Base-by-base conservation (phyloP, 2,797 vertebrate genomes). In the Eulemur mongoz region DNA sequence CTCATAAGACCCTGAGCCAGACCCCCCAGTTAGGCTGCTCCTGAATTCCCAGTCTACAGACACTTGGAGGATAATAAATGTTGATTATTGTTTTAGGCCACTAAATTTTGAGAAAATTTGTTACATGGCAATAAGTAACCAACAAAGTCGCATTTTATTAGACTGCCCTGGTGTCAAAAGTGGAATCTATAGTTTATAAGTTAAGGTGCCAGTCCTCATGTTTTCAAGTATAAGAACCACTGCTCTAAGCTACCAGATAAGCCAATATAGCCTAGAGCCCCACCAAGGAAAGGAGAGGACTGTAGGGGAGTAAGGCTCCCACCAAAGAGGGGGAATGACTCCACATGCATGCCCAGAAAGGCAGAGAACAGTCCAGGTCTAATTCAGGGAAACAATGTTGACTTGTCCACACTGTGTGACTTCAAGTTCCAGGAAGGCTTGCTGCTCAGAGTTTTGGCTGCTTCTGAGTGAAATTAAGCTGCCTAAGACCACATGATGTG, bases 181-280 rank as follows among this genome's bases (percentile, higher is more conserved):
- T 88, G 25, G 59, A 17, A 70, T 76, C 67, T 79, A 76, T 8
- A 69, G 45, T 63, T 85, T 17, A 59, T 6, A 78, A 40, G 45
- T 63, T 75, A 2, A 80, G n/a, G 59, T 13, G 5, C 13, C 38
- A 69, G 52, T 61, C 57, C 20, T 91, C 23, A 43, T 23, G 27
- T 72, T 94, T 93, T 70, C 84, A 48, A 54, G 38, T 90, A 83
- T 75, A 65, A 92, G 65, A 94, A 94, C 89, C 15, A 92, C 38
- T 91, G 52, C 80, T 93, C 50, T 93, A 80, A 76, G 50, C 27
- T 86, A 87, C 54, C 52, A 86, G 35, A 48, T 30, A 78, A 72
- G 57, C 1, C 65, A 67, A 35, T 2, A 35, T 45, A 43, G 30
- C 38, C 27, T 17, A 50, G 25, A 7, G 25, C 10, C 43, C 80